Evolutionary conservation across 2,888 invertebrate species (phyloP), one percentile per base, ranked within the genome.

Genomic region (Alitta virens): DNA sequence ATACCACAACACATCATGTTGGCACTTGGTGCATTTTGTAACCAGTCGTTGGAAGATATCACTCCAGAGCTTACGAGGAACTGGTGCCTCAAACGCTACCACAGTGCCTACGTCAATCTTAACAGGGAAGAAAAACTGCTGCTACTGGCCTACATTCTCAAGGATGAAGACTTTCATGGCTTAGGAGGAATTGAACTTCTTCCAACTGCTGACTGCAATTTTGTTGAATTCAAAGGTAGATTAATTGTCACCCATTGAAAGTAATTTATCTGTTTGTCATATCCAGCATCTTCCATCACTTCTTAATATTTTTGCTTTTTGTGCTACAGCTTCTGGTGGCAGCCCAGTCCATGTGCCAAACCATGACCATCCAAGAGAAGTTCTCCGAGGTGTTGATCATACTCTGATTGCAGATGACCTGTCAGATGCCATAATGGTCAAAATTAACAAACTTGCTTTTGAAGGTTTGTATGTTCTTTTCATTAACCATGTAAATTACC

Each of bases 201-300:
- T 26, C 72, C 71, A 12, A 62, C 68, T 24, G 58, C 57, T n/a
- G 60, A 66, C 56, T 63, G 59, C 2, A 54, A 43, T 33, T 69
- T 70, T 56, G 63, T 60, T 2, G 33, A n/a, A 12, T 71, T 70
- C 56, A 25, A 33, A 7, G 33, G 33, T 33, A 7, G n/a, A n/a
- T n/a, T n/a, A n/a, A n/a, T n/a, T n/a, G n/a, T n/a, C n/a, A n/a
- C n/a, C n/a, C n/a, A n/a, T n/a, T n/a, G n/a, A n/a, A n/a, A n/a
- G n/a, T n/a, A n/a, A n/a, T n/a, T n/a, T n/a, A n/a, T n/a, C n/a
- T n/a, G n/a, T n/a, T n/a, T n/a, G n/a, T n/a, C n/a, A n/a, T n/a
- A n/a, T n/a, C n/a, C n/a, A n/a, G n/a, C n/a, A n/a, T n/a, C n/a
- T n/a, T n/a, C n/a, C n/a, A n/a, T n/a, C n/a, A n/a, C n/a, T n/a